Evolutionary conservation across 35 echinoderm and acorn worm genomes (phyloP).

Genomic region (Chiridota heheva): DNA sequence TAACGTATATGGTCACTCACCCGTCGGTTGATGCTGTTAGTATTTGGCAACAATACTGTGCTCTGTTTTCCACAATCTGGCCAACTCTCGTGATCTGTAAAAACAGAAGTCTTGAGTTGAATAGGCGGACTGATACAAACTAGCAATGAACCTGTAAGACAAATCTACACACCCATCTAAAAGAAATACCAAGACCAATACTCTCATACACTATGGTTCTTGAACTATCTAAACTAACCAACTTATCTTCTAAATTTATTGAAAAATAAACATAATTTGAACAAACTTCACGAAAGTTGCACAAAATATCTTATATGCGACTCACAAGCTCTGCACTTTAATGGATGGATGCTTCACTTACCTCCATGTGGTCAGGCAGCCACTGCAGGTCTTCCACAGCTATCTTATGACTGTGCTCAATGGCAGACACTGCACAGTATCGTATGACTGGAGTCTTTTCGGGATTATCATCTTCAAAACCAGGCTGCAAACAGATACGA

Average conservation of each 20-base stretch:
- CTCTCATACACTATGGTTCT: neutral
- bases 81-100: conserved; percentile 80
- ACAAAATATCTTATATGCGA: too few species aligned
- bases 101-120: too few species aligned
- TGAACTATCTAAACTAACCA: neutral
- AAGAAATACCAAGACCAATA: too few species aligned
- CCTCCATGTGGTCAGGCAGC: conserved; percentile 97
- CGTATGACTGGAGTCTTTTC: conserved; percentile 87
- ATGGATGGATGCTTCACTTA: too few species aligned
- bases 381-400: conserved; percentile 84
- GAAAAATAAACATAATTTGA: too few species aligned
- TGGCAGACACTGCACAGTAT: conserved; percentile 91
- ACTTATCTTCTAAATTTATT: too few species aligned
- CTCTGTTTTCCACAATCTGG: conserved; percentile 71
- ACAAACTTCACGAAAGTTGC: too few species aligned
- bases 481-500: conserved; percentile 55
- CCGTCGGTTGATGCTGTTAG: conserved; percentile 83
- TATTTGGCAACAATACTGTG: conserved; percentile 64
- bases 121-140: too few species aligned
- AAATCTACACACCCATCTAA: too few species aligned
- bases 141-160: too few species aligned
- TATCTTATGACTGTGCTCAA: conserved; percentile 86
- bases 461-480: conserved; percentile 94
- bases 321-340: too few species aligned
- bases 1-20: conserved; percentile 56